Evolutionary conservation across 2,113 vertebrate genomes (phyloP).

Genomic region (Thryonomys swinderianus): DNA sequence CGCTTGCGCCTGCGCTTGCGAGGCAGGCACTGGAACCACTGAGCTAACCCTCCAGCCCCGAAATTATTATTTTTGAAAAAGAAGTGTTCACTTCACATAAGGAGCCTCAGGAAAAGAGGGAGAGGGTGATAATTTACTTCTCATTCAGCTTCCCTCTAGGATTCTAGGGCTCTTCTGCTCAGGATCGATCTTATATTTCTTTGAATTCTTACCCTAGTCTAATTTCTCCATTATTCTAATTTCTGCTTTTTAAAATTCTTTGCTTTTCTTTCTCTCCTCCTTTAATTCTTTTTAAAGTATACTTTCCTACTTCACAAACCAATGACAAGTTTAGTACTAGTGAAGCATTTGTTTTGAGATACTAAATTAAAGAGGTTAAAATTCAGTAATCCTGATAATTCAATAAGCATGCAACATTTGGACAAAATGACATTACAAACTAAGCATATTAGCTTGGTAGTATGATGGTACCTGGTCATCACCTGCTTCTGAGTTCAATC

Average conservation of each 20-base stretch:
- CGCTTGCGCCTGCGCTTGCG: too few species aligned
- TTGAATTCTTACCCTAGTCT: neutral
- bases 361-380: neutral
- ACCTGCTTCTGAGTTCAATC: too few species aligned
- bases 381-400: neutral
- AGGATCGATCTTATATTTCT: neutral
- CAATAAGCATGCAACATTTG: too few species aligned
- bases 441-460: too few species aligned
- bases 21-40: too few species aligned
- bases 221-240: neutral
- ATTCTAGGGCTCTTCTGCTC: neutral
- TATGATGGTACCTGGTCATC: too few species aligned
- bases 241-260: neutral
- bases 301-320: neutral
- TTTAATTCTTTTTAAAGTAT: neutral
- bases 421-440: too few species aligned
- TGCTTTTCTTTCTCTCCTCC: neutral
- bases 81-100: neutral
- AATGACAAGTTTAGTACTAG: neutral
- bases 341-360: neutral
- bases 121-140: neutral
- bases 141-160: neutral
- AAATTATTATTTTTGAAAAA: neutral
- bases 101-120: neutral
- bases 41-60: too few species aligned